Evolutionary conservation across 1,140 invertebrate species (phyloP), one percentile per base, ranked within the genome.

Genomic region (Pseudomyrmex concolor): DNA sequence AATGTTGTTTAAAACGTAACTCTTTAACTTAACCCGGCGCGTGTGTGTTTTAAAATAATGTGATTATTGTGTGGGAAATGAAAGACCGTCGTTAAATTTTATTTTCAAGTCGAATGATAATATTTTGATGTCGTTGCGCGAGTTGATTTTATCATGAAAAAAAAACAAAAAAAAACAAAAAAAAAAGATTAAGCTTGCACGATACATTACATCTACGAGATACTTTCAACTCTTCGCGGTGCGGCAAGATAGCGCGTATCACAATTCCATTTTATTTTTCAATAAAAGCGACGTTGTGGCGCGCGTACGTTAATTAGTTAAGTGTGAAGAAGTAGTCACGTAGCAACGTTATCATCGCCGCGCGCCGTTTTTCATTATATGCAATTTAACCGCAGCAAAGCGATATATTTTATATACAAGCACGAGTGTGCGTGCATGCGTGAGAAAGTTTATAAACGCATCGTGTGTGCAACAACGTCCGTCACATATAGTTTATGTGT

Each of bases 291-390:
- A 59, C 54, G 12, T 13, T 3, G n/a, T 13, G 1, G 0, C 8
- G 12, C 34, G 34, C 5, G 34, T 25, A 34, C 66, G 15, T 50
- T 70, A 80, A 70, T 70, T 70, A 80, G 54, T 68, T 78, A 57
- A 50, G 9, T 54, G 55, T 48, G 43, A 70, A 68, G 66, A 15
- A 54, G 57, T 80, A 43, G 55, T 70, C 54, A 34, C 64, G 9
- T 59, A 19, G 15, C 19, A 15, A 13, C 19, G 45, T 71, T 70
- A 71, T 80, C 55, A 59, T 34, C 19, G 54, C 17, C 7, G n/a
- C n/a, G 15, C 15, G 19, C 8, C 51, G 12, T 80, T 80, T 80
- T 80, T 71, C 66, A 71, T 80, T 80, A 80, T 71, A 71, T 59
- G 76, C 76, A 71, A 80, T 80, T 55, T 80, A 70, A 7, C 57